These are phyloP conservation scores for Listronotus bonariensis DNA, from an alignment of 1,140 invertebrate genomes.

Conservation along the genomic window DNA sequence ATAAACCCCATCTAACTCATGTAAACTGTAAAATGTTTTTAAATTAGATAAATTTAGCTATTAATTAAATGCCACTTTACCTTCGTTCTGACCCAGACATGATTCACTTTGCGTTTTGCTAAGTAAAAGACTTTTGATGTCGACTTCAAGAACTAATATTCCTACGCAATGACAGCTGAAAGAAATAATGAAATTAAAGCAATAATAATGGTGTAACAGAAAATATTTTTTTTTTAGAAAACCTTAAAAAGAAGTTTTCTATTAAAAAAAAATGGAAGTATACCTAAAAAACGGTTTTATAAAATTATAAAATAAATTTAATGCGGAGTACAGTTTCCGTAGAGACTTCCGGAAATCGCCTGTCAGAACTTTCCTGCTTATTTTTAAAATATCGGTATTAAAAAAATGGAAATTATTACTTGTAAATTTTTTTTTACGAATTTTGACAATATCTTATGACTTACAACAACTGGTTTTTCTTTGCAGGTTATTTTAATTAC, in stretches of 20 bases:
- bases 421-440: slow-evolving; percentile 10
- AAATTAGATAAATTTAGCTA: neutral
- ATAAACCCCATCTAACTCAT: neutral
- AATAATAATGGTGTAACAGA: neutral
- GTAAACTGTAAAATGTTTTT: neutral
- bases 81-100: slow-evolving; percentile 30
- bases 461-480: slow-evolving; percentile 7
- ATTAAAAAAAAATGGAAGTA: neutral
- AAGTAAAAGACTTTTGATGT: slow-evolving; percentile 21
- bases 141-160: slow-evolving; percentile 18
- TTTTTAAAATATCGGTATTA: slow-evolving; percentile 1
- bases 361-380: neutral
- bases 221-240: neutral
- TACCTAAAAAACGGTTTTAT: neutral
- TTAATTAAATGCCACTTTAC: slow-evolving; percentile 28
- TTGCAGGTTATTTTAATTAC: neutral
- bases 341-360: slow-evolving; percentile 4
- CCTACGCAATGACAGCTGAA: slow-evolving; percentile 22
- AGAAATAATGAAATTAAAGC: neutral
- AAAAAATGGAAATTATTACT: slow-evolving; percentile 3
- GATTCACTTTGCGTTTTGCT: slow-evolving; percentile 20
- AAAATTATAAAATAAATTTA: slow-evolving; percentile 4
- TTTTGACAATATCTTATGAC: neutral
- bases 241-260: neutral
- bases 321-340: slow-evolving; percentile 16